Evolutionary conservation across 2,797 vertebrate species (phyloP), one percentile per base, ranked within the genome.

Genomic region (Otolemur crassicaudatus): DNA sequence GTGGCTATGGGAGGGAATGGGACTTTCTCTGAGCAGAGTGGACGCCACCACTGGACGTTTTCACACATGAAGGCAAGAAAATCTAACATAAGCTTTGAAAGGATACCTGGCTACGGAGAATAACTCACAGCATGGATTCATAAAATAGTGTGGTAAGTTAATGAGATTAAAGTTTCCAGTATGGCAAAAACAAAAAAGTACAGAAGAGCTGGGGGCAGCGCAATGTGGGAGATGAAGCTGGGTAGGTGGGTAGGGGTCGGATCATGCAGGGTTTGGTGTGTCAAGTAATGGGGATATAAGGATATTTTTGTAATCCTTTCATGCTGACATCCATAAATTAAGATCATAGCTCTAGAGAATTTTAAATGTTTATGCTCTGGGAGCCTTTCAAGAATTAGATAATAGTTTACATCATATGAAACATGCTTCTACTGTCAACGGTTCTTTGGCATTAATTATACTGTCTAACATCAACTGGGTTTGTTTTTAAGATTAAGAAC

Each of bases 401-500:
- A 83, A 83, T 20, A 87, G 43, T 67, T 95, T 70, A 31, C 56
- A 83, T 65, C 37, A 90, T 20, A 76, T 76, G 23, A 34, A 90
- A 96, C 56, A 19, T 76, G 3, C 53, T 87, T 82, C 63, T 88
- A 82, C 37, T 53, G 10, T 72, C 70, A 87, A 87, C 25, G 84
- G 63, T 60, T 93, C 73, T 85, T 88, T 72, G 65, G 34, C 34
- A 89, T 92, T 94, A 85, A 95, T 88, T 92, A 70, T 61, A 94
- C n/a, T 80, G 85, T 63, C 58, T 91, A 93, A 91, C 40, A 95
- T 91, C 49, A 81, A 40, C 16, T 93, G 60, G 69, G 69, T 58
- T 37, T 81, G 87, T 77, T 79, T 22, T 92, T 73, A 95, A 92
- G 72, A 88, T 77, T 93, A 91, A 94, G 56, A 97, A 79, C 46